A percentile compares a stretch with the other conserved stretches of the same genome.
These are phyloP conservation scores for Exaiptasia diaphana DNA, from an alignment of 64 coral and sea anemone species.

Conservation along the genomic window DNA sequence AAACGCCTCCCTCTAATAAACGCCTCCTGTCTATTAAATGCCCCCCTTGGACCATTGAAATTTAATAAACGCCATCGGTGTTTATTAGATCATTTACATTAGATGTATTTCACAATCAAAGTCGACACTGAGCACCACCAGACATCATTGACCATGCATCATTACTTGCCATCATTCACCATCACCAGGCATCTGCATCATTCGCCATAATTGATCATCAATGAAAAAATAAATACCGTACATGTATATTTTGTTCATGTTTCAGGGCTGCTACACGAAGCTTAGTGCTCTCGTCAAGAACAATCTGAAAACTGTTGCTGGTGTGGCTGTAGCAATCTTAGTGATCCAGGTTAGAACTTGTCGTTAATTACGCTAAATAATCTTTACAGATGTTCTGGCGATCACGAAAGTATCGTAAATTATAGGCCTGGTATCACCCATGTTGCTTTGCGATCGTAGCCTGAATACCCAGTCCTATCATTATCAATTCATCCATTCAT, in stretches of 20 bases:
- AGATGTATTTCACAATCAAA: no score
- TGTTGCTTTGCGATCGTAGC: not conserved
- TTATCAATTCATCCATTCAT: not conserved
- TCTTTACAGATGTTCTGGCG: not conserved
- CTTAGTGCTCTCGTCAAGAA: not conserved
- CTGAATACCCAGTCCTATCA: not conserved
- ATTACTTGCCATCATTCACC: no score
- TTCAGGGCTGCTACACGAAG: not conserved
- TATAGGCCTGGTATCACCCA: not conserved
- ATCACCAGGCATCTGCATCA: no score
- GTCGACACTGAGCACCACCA: no score
- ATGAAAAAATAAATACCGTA: no score
- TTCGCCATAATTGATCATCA: no score
- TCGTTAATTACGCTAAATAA: not conserved
- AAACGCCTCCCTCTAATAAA: no score
- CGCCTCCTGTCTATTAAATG: no score
- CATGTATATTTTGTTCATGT: not conserved
- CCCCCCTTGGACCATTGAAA: no score
- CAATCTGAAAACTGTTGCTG: not conserved
- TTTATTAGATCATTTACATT: no score
- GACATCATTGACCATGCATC: no score
- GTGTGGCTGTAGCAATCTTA: conserved; percentile 1
- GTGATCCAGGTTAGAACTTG: conserved; percentile 24
- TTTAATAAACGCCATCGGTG: no score
- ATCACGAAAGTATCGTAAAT: not conserved